These are phyloP conservation scores for Seira musarum DNA, from an alignment of 2,888 invertebrate species.

Conservation along the genomic window DNA sequence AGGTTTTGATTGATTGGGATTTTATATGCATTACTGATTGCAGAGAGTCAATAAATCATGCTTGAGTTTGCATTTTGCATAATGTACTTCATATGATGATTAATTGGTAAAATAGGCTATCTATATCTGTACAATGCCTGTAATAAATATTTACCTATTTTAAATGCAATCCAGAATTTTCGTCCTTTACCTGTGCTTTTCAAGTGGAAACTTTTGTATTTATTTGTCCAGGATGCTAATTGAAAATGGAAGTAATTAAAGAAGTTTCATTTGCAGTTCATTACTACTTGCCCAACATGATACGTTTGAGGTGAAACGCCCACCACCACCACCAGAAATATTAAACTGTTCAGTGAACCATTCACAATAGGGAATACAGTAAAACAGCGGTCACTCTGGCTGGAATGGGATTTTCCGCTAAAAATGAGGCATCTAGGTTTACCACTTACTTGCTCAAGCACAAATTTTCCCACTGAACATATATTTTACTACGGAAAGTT, in stretches of 20 bases:
- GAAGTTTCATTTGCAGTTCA: neutral
- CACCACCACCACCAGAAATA: neutral
- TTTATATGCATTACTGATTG: too few species aligned
- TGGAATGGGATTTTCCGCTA: neutral
- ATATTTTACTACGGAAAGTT: neutral
- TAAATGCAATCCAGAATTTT: neutral
- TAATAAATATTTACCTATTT: neutral
- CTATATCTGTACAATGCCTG: neutral
- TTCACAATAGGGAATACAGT: neutral
- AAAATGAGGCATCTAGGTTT: neutral
- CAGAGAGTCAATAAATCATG: too few species aligned
- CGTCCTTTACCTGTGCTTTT: neutral
- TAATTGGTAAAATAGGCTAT: neutral
- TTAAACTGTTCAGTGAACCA: neutral
- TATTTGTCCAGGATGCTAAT: neutral
- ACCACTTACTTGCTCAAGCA: neutral
- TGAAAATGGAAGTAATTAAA: neutral
- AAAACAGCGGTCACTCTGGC: too few species aligned
- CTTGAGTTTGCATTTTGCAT: neutral
- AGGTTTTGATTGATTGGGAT: too few species aligned
- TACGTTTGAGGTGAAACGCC: too few species aligned
- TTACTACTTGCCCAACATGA: neutral
- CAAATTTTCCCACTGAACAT: neutral
- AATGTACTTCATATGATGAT: neutral
- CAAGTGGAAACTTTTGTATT: neutral